A percentile compares a stretch with the other conserved stretches of the same genome.
These are phyloP conservation scores for Halocaridina rubra DNA, from an alignment of 2,888 invertebrate species.

Conservation along the genomic window DNA sequence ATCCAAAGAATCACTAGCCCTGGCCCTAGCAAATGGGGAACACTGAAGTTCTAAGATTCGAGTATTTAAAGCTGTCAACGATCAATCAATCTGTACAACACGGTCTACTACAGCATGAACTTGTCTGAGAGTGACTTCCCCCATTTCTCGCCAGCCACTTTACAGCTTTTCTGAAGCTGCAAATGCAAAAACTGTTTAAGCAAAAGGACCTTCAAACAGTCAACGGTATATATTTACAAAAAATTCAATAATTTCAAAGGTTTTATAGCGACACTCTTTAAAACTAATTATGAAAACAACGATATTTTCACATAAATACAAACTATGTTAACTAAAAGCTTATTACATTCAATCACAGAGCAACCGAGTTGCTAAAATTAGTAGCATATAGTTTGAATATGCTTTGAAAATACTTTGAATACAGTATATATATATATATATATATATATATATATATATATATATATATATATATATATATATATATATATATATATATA, in stretches of 20 bases:
- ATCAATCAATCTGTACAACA: constrained; percentile 51
- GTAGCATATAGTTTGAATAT: too few species aligned
- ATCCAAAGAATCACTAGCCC: constrained; percentile 55
- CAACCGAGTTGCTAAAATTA: too few species aligned
- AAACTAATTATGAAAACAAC: too few species aligned
- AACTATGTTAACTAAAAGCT: too few species aligned
- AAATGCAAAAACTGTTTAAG: too few species aligned
- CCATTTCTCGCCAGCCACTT: constrained; percentile 62
- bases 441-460: constrained; percentile 35
- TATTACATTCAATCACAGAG: too few species aligned
- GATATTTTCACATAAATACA: too few species aligned
- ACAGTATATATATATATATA: constrained; percentile 12
- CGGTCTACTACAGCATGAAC: constrained; percentile 58
- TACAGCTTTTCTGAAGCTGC: constrained; percentile 60
- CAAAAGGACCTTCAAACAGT: too few species aligned
- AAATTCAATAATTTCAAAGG: too few species aligned
- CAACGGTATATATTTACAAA: too few species aligned
- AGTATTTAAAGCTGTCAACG: constrained; percentile 55
- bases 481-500: constrained; percentile 21
- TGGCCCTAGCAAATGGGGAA: constrained; percentile 55
- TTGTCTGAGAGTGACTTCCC: constrained; percentile 51
- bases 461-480: constrained; percentile 33
- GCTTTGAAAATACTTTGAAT: too few species aligned
- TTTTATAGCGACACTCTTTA: too few species aligned
- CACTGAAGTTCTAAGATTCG: constrained; percentile 61